Evolutionary conservation across 2,113 vertebrate species (phyloP), one percentile per base, ranked within the genome.

Genomic region (Thermophis baileyi): DNA sequence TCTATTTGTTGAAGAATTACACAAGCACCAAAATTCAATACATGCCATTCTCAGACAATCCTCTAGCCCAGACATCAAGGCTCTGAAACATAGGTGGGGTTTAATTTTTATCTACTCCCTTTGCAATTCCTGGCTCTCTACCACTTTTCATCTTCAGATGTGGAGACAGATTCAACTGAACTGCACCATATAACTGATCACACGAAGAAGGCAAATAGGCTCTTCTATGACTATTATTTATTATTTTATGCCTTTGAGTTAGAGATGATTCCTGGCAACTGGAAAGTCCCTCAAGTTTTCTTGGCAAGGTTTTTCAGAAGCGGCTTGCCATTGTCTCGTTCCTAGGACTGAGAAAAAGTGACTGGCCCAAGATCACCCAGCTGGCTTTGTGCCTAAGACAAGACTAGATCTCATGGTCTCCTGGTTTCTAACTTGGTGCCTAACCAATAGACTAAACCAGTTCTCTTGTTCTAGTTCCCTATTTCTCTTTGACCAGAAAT

Each of bases 11-110:
- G 25, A 54, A 91, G 69, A 30, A 91, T 86, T 86, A 35, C 27
- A n/a, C 53, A 91, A 24, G 16, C 53, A 49, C 44, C 18, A 57
- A 74, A 25, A 35, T 35, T 91, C 81, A 87, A 44, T 87, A 60
- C 54, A 91, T 86, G 16, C 22, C 51, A 85, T 40, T 25, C 35
- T 10, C 74, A 91, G 55, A 91, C 25, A 91, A 60, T 55, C 35
- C 25, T 53, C 47, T 53, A 85, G 35, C n/a, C 18, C 81, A 91
- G 90, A 54, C 81, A 91, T 91, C 90, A n/a, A 87, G 90, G 53
- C 81, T 87, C 53, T 54, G 47, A 30, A 57, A 10, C 55, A 6
- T 46, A 47, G 74, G 16, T 24, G 51, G 53, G 81, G 53, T 46
- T 57, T 91, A n/a, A 86, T 91, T 91, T 51, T 91, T 44, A 44